Percentiles rank a stretch among this genome's conserved stretches.
These are phyloP conservation scores for Orius insidiosus DNA, from an alignment of 1,140 invertebrate species.

Conservation along the genomic window DNA sequence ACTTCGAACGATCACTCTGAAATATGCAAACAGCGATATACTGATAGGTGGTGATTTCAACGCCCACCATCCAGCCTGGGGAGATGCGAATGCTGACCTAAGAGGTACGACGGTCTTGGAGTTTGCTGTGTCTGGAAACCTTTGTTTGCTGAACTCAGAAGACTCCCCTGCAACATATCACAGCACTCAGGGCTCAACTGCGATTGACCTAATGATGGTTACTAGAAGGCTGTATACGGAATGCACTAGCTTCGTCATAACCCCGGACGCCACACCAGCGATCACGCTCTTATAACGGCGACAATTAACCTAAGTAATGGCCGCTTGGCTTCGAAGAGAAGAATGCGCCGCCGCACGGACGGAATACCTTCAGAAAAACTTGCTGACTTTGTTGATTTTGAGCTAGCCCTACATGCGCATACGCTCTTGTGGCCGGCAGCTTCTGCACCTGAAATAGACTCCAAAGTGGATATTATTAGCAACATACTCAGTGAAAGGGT, in stretches of 20 bases:
- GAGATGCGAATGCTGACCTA: neutral
- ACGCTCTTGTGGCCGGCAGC: neutral
- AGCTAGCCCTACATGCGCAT: neutral
- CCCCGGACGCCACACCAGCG: neutral
- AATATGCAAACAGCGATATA: neutral
- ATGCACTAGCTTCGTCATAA: neutral
- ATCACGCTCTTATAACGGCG: neutral
- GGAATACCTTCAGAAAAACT: neutral
- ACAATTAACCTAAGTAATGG: neutral
- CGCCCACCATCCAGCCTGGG: constrained; percentile 3
- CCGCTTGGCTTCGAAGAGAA: neutral
- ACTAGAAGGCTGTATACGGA: neutral
- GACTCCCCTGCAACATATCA: neutral
- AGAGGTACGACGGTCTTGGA: neutral
- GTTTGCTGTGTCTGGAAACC: neutral
- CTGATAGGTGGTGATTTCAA: neutral
- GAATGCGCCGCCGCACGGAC: neutral
- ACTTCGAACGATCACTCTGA: neutral
- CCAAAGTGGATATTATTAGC: neutral
- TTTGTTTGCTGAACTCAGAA: neutral
- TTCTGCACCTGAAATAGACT: neutral
- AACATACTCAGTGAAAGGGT: neutral
- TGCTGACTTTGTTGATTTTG: neutral
- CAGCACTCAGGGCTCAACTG: neutral
- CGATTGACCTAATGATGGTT: neutral